These are phyloP conservation scores for Scaptodrosophila lebanonensis DNA, from an alignment of 1,140 invertebrate species.

Conservation along the genomic window DNA sequence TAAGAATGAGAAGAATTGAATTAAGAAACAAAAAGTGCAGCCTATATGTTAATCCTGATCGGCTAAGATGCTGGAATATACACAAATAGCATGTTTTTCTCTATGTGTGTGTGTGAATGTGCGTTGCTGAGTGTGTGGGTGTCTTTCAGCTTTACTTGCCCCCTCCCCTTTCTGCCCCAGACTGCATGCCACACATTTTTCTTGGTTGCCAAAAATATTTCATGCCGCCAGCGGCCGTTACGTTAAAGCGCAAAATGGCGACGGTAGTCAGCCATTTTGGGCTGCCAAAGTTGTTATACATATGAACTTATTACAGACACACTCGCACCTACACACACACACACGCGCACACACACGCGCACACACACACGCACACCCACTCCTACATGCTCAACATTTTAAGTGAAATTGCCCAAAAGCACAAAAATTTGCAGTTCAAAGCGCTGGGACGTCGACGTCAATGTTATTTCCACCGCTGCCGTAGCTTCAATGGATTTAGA, in stretches of 20 bases:
- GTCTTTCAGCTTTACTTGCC: no score
- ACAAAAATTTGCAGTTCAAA: neutral
- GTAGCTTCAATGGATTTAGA: no score
- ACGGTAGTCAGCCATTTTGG: no score
- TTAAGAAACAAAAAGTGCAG: no score
- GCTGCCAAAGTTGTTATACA: conserved; percentile 48
- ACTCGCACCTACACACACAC: neutral
- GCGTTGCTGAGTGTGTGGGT: neutral
- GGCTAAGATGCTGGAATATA: no score
- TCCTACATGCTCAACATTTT: conserved; percentile 8
- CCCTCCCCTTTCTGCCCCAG: no score
- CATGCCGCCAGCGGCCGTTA: conserved; percentile 32
- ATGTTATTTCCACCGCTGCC: no score
- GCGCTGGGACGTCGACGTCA: no score
- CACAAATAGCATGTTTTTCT: no score
- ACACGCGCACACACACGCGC: neutral
- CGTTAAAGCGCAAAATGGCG: conserved; percentile 19
- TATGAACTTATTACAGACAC: conserved; percentile 5
- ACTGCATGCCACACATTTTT: conserved; percentile 37
- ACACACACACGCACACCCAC: neutral
- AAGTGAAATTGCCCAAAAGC: conserved; percentile 19
- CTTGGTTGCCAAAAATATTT: conserved; percentile 50
- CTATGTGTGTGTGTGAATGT: conserved; percentile 6
- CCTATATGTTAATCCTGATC: no score
- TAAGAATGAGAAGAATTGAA: no score